Evolutionary conservation across 2,797 vertebrate species (phyloP).

Genomic region (Darevskia mixta): DNA sequence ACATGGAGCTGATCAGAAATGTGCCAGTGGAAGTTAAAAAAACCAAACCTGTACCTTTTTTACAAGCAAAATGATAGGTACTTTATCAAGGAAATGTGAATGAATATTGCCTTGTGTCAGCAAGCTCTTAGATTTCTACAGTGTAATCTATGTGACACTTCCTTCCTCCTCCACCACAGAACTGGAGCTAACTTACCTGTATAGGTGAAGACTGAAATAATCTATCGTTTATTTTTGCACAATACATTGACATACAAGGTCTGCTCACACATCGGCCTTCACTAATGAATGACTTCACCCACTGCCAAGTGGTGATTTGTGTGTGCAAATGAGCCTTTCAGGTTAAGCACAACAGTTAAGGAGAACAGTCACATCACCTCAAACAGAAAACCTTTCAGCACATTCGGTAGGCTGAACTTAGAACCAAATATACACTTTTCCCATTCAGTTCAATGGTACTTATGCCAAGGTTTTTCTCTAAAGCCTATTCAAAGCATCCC

Average conservation of each 20-base stretch:
- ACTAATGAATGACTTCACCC: not conserved
- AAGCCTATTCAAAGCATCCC: not conserved
- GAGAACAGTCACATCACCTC: not conserved
- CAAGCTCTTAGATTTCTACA: not conserved
- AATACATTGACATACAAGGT: not conserved
- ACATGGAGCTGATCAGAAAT: not conserved
- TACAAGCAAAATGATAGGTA: accelerated
- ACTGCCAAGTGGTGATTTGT: not conserved
- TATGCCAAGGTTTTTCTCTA: too few relatives aligned
- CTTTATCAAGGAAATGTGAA: not conserved
- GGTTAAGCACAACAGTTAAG: not conserved
- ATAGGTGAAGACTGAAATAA: not conserved
- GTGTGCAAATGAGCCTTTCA: not conserved
- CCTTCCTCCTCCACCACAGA: not conserved
- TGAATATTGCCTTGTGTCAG: not conserved
- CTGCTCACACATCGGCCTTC: not conserved
- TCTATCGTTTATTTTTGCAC: not conserved
- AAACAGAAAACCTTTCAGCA: not conserved
- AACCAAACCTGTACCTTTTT: too few relatives aligned
- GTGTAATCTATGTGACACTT: not conserved
- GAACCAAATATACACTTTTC: too few relatives aligned
- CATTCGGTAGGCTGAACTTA: too few relatives aligned
- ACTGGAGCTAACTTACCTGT: not conserved
- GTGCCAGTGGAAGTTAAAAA: not conserved
- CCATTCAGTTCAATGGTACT: too few relatives aligned